Evolutionary conservation across 2,113 vertebrate species (phyloP).

Genomic region (Tringa solitaria): DNA sequence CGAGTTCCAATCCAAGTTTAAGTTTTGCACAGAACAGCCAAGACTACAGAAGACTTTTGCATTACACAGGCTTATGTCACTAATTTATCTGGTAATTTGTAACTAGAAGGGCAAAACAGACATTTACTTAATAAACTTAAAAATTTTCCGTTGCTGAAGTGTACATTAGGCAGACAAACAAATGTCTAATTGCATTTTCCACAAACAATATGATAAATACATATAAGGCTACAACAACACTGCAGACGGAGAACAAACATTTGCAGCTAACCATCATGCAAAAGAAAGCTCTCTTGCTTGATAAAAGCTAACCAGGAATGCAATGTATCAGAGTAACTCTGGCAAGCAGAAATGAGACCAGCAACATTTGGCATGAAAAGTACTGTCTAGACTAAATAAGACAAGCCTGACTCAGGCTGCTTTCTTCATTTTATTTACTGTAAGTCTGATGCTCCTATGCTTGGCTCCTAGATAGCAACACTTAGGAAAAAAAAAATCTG

Average conservation of each 20-base stretch:
- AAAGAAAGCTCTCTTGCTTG: slow-evolving; percentile 20
- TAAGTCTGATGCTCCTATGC: slow-evolving; percentile 3
- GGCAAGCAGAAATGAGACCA: slow-evolving; percentile 24
- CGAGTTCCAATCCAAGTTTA: not conserved
- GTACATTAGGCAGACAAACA: not conserved
- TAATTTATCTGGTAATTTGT: not conserved
- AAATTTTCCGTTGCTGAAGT: not conserved
- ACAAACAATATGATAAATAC: not conserved
- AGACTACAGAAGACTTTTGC: not conserved
- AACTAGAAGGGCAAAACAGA: not conserved
- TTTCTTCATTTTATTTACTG: slow-evolving; percentile 43
- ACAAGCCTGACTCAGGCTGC: slow-evolving; percentile 21
- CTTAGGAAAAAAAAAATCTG: not conserved
- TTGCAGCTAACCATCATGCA: not conserved
- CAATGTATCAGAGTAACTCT: not conserved
- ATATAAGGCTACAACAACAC: not conserved
- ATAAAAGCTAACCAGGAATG: slow-evolving; percentile 10
- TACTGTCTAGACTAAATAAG: slow-evolving; percentile 54
- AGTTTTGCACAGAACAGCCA: not conserved
- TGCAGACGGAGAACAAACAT: not conserved
- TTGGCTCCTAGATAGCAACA: not conserved
- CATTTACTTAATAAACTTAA: not conserved
- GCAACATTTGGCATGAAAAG: not conserved
- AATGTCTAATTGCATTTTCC: not conserved
- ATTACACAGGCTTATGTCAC: not conserved